Conservation (phyloP, 2,113 vertebrate genomes). For the Chiloscyllium plagiosum region DNA sequence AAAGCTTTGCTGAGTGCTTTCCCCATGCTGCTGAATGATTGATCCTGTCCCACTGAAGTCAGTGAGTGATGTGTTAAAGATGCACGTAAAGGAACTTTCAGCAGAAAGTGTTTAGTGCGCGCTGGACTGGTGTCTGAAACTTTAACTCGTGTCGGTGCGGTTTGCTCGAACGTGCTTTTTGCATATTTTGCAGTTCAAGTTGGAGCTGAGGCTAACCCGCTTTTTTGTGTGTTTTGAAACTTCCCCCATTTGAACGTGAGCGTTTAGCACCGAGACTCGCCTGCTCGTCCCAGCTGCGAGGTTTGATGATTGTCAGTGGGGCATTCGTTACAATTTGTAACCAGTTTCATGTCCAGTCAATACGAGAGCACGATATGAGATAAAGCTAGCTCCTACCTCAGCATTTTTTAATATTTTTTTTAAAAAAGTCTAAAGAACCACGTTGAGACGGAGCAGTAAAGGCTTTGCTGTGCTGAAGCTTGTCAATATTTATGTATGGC, state of each 20-base stretch:
- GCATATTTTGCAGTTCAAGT: neutral
- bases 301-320: too few relatives aligned
- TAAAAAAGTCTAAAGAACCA: too few relatives aligned
- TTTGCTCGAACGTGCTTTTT: neutral
- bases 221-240: neutral
- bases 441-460: neutral
- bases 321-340: neutral
- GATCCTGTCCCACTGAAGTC: neutral
- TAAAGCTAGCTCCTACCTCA: neutral
- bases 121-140: neutral
- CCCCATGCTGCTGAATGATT: neutral
- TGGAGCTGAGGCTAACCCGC: neutral
- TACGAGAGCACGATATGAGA: neutral
- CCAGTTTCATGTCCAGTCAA: neutral
- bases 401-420: too few relatives aligned
- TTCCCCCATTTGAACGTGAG: neutral
- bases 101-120: neutral
- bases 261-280: neutral
- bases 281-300: neutral
- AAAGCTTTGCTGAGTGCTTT: neutral
- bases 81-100: too few relatives aligned
- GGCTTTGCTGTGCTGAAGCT: neutral
- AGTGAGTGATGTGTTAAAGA: too few relatives aligned
- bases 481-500: neutral
- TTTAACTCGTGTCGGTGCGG: neutral